Evolutionary conservation across 2,797 vertebrate genomes (phyloP), one percentile per base, ranked within the genome.

Genomic region (Semotilus atromaculatus): DNA sequence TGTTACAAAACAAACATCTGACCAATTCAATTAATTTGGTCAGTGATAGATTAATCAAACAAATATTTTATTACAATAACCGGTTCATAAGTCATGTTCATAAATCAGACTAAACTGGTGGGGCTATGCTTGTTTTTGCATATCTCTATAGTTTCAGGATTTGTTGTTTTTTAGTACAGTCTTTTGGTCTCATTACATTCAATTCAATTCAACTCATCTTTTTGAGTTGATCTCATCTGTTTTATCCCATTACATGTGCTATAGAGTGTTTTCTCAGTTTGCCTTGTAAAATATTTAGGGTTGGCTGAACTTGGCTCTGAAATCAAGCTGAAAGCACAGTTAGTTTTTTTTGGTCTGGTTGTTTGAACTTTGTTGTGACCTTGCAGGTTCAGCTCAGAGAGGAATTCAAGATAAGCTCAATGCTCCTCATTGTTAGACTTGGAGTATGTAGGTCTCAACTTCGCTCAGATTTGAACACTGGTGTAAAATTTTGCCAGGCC

Each of bases 321-420:
- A 74, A 18, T 5, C 14, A 11, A 40, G 29, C 23, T 26, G 21
- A 51, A 75, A 82, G 29, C 23, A 48, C 3, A 0, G 72, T 43
- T 64, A 18, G 43, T 36, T 67, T 83, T 67, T 83, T 21, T 23
- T 73, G 55, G 16, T 26, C 48, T 14, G 48, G 58, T 74, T 79
- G n/a, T 78, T 72, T 81, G 73, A 81, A 67, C 77, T 74, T 74
- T 74, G 34, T 58, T 19, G 23, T 84, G 85, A 84, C 87, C 81
- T 87, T 88, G 83, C 31, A 58, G 73, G 70, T 81, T 72, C n/a
- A 84, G 62, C 82, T 76, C 23, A 7, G 75, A 81, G 67, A 43
- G 66, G 81, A 89, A 88, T 88, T 78, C 48, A 18, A 85, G 83
- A 75, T 78, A 43, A 60, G 45, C 71, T 88, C 83, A 86, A 84